Evolutionary conservation across 2,113 vertebrate species (phyloP), one percentile per base, ranked within the genome.

Genomic region (Ursus arctos): DNA sequence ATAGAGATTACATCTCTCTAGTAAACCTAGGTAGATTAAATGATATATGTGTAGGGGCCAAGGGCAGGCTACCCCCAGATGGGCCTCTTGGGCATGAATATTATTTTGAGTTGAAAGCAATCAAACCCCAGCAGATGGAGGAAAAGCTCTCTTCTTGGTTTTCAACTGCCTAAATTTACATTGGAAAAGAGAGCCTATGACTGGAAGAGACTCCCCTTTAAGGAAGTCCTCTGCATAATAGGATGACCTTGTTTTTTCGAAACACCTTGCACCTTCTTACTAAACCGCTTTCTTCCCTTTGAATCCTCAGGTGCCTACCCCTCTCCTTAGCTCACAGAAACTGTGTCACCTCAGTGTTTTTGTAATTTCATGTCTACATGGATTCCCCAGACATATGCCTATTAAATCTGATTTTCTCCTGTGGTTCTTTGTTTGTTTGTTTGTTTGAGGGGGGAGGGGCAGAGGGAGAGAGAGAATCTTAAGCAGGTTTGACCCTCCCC

Each of bases 11-110:
- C 21, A 74, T 77, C 36, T 87, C 65, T 76, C 55, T 82, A 82
- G 22, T 72, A 93, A 96, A 63, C 16, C 3, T 85, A 92, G 33
- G 57, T 79, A 94, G 65, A 92, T 92, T 82, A 53, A 95, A 76
- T 90, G n/a, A 67, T 95, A 31, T 81, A 31, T 74, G 53, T 40
- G 21, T 93, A n/a, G 33, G 49, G 77, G 72, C 43, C 43, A 47
- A 16, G 43, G 43, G 26, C 36, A 76, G 43, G 72, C 40, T 28
- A 49, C 43, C 43, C 74, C 74, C 49, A 49, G 43, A 15, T 77
- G 26, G 43, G 43, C 43, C 26, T 49, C 74, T n/a, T 69, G 33
- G 65, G 65, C 31, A 69, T 69, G 33, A 49, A 49, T 77, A 77
- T 49, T 49, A 77, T 49, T 77, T 77, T 77, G 43, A 49, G 26